Conservation (phyloP, 2,113 vertebrate genomes). For the Glaucidium brasilianum region DNA sequence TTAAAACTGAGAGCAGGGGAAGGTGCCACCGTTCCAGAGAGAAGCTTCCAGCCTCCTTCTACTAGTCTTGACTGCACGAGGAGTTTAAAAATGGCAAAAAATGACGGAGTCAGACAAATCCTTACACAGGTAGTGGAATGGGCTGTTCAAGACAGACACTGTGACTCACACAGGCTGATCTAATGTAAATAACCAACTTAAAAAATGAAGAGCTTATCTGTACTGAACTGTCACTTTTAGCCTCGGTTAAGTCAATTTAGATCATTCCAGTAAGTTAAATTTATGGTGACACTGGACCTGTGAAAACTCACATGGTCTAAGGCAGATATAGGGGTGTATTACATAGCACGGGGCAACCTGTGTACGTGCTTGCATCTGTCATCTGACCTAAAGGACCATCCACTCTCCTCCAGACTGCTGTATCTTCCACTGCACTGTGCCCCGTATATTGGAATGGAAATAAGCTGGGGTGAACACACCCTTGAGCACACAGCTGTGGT, state of each 20-base stretch:
- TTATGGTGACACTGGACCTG: background rate
- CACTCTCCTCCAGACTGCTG: background rate
- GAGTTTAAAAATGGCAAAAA: background rate
- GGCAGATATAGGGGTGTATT: background rate
- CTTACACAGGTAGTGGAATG: background rate
- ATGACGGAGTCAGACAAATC: background rate
- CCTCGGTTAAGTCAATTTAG: background rate
- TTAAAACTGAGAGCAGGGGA: background rate
- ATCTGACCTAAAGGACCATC: background rate
- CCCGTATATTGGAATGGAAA: background rate
- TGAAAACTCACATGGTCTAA: background rate
- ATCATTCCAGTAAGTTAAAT: background rate
- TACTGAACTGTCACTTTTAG: background rate
- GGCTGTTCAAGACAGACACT: background rate
- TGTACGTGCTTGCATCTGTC: background rate
- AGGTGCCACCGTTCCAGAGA: background rate
- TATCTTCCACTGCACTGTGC: background rate
- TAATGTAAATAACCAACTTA: background rate
- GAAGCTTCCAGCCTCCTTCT: background rate
- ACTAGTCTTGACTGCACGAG: background rate
- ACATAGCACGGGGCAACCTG: background rate
- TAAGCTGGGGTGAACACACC: background rate
- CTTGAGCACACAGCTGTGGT: background rate
- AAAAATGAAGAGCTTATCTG: background rate
- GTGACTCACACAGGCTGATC: background rate